Conservation (phyloP, 2,113 vertebrate species). For the Centrocercus urophasianus region DNA sequence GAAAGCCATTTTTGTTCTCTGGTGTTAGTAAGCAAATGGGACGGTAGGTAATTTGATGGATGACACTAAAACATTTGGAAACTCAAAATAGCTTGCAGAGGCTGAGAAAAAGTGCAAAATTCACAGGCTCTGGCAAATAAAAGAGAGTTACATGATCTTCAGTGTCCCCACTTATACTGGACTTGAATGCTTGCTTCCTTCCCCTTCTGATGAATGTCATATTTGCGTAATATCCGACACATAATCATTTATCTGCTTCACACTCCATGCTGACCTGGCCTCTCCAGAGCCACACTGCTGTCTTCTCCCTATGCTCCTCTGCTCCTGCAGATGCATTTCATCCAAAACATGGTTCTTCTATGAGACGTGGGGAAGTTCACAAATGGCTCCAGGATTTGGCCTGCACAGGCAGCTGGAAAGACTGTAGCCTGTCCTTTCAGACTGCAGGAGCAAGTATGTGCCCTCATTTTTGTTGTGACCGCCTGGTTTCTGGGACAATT, state of each 20-base stretch:
- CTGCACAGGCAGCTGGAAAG: neutral
- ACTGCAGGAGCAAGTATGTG: neutral
- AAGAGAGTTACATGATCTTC: neutral
- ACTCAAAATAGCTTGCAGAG: neutral
- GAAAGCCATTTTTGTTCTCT: neutral
- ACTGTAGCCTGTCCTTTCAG: neutral
- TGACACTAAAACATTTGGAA: neutral
- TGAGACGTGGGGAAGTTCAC: rapidly evolving
- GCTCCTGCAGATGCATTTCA: neutral
- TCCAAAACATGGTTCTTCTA: neutral
- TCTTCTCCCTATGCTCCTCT: neutral
- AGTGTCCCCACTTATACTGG: neutral
- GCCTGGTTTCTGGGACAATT: neutral
- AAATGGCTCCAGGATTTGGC: neutral
- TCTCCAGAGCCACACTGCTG: neutral
- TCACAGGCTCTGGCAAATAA: neutral
- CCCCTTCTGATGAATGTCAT: neutral
- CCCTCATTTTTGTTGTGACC: rapidly evolving
- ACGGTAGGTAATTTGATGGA: neutral
- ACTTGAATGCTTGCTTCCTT: neutral
- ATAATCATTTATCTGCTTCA: neutral
- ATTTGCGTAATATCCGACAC: rapidly evolving
- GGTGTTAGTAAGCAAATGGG: neutral
- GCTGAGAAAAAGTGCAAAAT: neutral
- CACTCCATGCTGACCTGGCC: neutral